Base-by-base conservation (phyloP, 1,140 invertebrate genomes). In the Oryzaephilus surinamensis region DNA sequence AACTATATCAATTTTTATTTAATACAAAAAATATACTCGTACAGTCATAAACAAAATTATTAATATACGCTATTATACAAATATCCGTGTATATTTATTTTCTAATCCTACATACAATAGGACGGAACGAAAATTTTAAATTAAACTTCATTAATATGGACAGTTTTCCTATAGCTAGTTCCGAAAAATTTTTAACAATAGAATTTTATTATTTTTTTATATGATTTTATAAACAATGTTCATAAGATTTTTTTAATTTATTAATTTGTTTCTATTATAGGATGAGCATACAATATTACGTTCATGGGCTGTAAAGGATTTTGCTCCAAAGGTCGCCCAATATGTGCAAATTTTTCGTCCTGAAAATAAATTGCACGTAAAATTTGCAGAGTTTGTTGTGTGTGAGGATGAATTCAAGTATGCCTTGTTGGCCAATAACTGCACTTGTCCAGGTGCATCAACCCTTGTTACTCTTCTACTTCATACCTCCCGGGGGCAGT, bases 391-490 rank as follows among this genome's bases (percentile, higher is more conserved):
- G 58, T 90, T 90, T 64, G 89, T 97, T 3, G 93, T 98, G 10
- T 98, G 94, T 65, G 93, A 97, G 62, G 94, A 98, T 62, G 84
- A 90, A 61, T 95, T 97, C 65, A 97, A 97, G 65, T 97, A 97
- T 62, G 93, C 93, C 2, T 69, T 97, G 20, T 66, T 97, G 38
- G 92, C 94, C 14, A 97, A 97, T 67, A 98, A 98, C 65, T 97
- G 93, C 69, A 85, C 95, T 35, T 97, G 90, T 69, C 94, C 94
- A 0, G 94, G 93, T 8, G 88, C 91, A 10, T 97, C 93, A 1
- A 97, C 94, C 0, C 71, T 98, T 15, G 91, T 97, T 31, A 97
- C 94, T 1, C 71, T 98, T 0, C 67, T 97, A 11, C 71, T 98
- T 17, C 94, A 97, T 61, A 97, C 94, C 1, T 97, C 92, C 23